A percentile compares a stretch with the other conserved stretches of the same genome.
Conservation (phyloP, 2,888 invertebrate genomes). For the Pyrrhosoma nymphula region DNA sequence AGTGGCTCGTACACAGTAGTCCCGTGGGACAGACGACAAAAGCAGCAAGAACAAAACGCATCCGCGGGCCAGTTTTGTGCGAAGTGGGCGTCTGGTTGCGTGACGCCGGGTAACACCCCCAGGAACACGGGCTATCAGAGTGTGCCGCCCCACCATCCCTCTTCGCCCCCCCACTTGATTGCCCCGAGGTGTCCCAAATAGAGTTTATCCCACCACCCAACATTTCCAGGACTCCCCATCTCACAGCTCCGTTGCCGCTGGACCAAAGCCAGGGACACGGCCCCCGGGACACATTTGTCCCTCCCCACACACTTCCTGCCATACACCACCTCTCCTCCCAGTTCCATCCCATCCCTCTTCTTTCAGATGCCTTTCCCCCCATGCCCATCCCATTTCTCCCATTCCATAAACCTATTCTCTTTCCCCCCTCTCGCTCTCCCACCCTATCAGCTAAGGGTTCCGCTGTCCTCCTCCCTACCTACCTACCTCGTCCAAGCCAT, state of each 20-base stretch:
- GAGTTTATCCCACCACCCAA: conserved; percentile 54
- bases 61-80: neutral
- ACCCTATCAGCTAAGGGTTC: neutral
- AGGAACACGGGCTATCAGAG: conserved; percentile 57
- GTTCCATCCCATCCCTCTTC: conserved; percentile 18
- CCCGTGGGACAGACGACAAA: neutral
- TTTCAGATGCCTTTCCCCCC: no score
- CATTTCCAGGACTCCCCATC: neutral
- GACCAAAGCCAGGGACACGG: conserved; percentile 41
- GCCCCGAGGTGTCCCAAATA: conserved; percentile 49
- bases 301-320: neutral
- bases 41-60: neutral
- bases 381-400: neutral
- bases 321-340: neutral
- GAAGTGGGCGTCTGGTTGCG: neutral
- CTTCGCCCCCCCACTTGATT: neutral
- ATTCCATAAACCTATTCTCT: neutral
- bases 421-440: neutral
- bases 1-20: neutral
- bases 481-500: conserved; percentile 5
- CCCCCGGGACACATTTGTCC: conserved; percentile 42
- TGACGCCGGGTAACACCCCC: neutral
- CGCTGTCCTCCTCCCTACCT: neutral
- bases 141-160: no score
- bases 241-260: neutral